phyloP scores from a whole-genome alignment of 2,113 vertebrate genomes.

The Scomber colias region DNA sequence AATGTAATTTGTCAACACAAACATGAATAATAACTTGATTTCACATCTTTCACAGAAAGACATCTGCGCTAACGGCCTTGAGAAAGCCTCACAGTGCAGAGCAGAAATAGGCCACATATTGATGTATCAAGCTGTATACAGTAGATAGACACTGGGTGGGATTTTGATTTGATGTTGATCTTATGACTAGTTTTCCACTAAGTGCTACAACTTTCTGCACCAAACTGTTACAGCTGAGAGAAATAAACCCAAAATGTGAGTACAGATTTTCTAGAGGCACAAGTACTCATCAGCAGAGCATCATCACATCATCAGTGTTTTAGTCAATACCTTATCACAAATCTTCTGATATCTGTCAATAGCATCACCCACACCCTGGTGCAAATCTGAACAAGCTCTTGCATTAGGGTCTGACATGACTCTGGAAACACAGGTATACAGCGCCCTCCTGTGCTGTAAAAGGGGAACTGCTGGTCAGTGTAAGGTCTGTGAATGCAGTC shows the following conservation, averaged over 20 bases:
- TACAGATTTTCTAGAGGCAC: background rate
- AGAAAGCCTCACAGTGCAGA: background rate
- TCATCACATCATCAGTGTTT: no score
- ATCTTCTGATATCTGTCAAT: background rate
- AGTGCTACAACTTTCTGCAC: background rate
- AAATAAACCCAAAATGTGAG: no score
- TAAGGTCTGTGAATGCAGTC: background rate
- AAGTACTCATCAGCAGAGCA: background rate
- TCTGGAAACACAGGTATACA: background rate
- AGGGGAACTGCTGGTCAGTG: background rate
- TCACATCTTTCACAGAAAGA: background rate
- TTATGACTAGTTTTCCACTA: background rate
- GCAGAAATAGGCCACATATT: background rate
- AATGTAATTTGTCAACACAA: no score
- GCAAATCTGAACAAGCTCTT: background rate
- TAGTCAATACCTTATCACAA: background rate
- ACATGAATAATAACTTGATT: no score
- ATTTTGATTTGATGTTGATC: background rate
- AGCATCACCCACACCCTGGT: background rate
- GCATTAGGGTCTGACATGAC: background rate
- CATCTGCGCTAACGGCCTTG: background rate
- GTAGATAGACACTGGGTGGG: background rate
- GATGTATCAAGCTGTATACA: background rate
- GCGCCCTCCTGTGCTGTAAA: constrained; percentile 64
- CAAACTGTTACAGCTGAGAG: background rate